Base-by-base conservation (phyloP, 2,888 invertebrate genomes). In the Leptinotarsa rubiginosa region DNA sequence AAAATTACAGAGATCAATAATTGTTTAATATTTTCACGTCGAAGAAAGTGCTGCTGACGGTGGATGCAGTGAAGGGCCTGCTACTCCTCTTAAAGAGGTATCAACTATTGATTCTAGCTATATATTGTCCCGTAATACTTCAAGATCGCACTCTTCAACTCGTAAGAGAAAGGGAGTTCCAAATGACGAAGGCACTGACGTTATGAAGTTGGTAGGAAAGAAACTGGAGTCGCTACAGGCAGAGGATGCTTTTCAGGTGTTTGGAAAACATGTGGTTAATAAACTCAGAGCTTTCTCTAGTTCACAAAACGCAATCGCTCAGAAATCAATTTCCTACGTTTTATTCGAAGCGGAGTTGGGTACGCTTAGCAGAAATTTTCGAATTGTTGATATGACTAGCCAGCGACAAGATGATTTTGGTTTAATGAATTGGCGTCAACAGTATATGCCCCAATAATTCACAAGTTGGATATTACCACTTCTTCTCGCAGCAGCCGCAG, bases 241-340 rank as follows among this genome's bases (percentile, higher is more conserved):
- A 70, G 20, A 64, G 31, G 64, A 70, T 50, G 64, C 54, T 64
- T 70, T 47, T 25, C 15, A 65, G 2, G 47, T 70, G 49, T 52
- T 71, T 65, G 71, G 54, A 65, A 71, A 65, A 71, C 22, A 7
- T 65, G 22, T 71, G 54, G 71, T 41, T n/a, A 71, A 65, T 31
- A 54, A 71, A 70, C 64, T 70, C 18, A 70, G 49, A n/a, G 15
- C 13, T 49, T 15, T 49, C 49, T 15, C 49, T 65, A 47, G 50
- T 31, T 16, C 16, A 49, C 71, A 71, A 31, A 47, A 65, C 52
- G 31, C 13, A n/a, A 22, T 71, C 52, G 71, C 65, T 71, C 49
- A 65, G 52, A 71, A 65, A 71, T 65, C 54, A 50, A 71, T 71
- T 41, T 65, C 41, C 16, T 66, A 72, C 22, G 47, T 72, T 59